Conservation (phyloP, 2,797 vertebrate species). For the Amazona ochrocephala region DNA sequence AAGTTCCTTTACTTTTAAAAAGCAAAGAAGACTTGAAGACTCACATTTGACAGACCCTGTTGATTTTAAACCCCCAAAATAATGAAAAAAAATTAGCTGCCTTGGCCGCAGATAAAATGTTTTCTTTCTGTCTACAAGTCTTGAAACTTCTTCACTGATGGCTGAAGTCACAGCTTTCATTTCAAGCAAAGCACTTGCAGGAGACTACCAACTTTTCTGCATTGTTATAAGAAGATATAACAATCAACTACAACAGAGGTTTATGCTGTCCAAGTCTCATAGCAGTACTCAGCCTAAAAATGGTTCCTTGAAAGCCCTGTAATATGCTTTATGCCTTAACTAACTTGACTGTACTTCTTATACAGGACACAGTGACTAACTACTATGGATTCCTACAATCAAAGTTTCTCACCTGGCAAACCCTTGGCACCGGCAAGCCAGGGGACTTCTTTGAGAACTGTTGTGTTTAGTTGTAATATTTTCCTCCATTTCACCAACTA, state of each 20-base stretch:
- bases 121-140: neutral
- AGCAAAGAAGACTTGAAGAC: neutral
- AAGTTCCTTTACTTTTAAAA: slow-evolving; percentile 51
- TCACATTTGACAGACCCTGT: neutral
- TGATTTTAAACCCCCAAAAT: slow-evolving; percentile 12
- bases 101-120: neutral
- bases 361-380: neutral
- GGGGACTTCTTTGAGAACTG: neutral
- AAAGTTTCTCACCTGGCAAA: neutral
- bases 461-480: neutral
- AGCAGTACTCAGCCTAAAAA: neutral
- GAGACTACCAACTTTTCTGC: neutral
- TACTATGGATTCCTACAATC: neutral
- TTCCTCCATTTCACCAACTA: neutral
- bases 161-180: neutral
- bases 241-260: neutral
- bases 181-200: neutral
- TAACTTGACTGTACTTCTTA: neutral
- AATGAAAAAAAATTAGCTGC: neutral
- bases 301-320: neutral
- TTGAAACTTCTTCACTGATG: neutral
- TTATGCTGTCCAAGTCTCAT: neutral
- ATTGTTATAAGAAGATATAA: neutral
- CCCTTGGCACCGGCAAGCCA: neutral
- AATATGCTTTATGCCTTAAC: neutral